Percentiles rank a stretch among this genome's conserved stretches.
Conservation (phyloP, 2,113 vertebrate species). For the Puffinus mauretanicus region DNA sequence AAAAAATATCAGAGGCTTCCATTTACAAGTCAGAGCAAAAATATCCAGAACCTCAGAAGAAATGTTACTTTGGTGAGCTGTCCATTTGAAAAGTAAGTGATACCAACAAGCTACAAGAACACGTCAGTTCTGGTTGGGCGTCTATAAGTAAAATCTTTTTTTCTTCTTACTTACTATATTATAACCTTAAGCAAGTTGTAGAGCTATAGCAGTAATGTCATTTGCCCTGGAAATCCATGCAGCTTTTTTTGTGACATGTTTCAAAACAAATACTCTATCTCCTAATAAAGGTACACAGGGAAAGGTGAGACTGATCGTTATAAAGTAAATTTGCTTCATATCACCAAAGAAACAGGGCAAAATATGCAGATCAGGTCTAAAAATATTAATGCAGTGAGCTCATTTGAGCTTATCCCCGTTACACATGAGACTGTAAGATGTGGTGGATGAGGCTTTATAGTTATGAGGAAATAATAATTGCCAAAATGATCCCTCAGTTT, state of each 20-base stretch:
- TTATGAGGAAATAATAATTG: not conserved
- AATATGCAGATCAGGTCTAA: not conserved
- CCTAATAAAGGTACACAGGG: not conserved
- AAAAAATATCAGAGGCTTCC: not conserved
- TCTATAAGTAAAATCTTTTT: not conserved
- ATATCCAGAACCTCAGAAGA: not conserved
- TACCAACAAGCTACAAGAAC: not conserved
- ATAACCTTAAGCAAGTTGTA: not conserved
- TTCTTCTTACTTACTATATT: not conserved
- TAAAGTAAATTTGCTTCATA: not conserved
- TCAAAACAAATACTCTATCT: not conserved
- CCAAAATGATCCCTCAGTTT: not conserved
- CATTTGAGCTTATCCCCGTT: not conserved
- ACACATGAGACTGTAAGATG: not conserved
- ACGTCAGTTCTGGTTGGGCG: not conserved
- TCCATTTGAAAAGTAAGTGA: not conserved
- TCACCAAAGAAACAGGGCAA: not conserved
- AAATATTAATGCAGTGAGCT: constrained; percentile 1
- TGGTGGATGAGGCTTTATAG: not conserved
- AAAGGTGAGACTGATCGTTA: not conserved
- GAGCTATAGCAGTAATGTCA: not conserved
- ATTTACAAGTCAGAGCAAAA: not conserved
- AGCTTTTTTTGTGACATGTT: not conserved
- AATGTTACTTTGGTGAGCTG: not conserved
- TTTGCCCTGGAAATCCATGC: not conserved